phyloP scores from a whole-genome alignment of 2,113 vertebrate genomes.

The Hippocampus barbouri region DNA sequence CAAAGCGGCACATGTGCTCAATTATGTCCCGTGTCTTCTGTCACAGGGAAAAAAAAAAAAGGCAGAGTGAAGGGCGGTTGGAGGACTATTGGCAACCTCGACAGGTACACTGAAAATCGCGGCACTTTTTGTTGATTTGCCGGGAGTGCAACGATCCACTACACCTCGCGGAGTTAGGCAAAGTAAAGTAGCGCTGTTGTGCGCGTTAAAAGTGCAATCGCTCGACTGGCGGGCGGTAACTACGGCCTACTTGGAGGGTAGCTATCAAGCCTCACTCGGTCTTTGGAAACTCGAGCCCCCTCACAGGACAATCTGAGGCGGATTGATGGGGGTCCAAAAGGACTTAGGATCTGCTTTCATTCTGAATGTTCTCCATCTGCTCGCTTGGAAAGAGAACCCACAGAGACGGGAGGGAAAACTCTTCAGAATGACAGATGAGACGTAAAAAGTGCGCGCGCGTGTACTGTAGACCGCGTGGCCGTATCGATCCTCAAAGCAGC shows the following conservation, averaged over 20 bases:
- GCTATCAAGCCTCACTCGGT: constrained; percentile 11
- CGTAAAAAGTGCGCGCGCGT: constrained; percentile 32
- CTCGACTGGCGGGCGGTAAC: constrained; percentile 20
- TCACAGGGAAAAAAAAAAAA: constrained; percentile 41
- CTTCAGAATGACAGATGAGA: constrained; percentile 64
- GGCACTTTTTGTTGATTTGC: constrained; percentile 17
- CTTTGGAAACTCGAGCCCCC: constrained; percentile 40
- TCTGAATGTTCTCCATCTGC: constrained; percentile 69
- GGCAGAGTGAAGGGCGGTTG: constrained; percentile 10
- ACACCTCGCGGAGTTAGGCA: constrained; percentile 7
- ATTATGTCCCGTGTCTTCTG: constrained; percentile 48
- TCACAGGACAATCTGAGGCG: constrained; percentile 37
- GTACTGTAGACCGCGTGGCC: constrained; percentile 46
- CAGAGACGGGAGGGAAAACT: constrained; percentile 47
- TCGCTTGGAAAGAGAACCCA: constrained; percentile 54
- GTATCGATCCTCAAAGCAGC: constrained; percentile 63
- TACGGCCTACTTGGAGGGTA: constrained; percentile 11
- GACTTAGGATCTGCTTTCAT: constrained; percentile 69
- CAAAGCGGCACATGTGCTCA: constrained; percentile 45
- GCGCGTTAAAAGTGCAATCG: constrained; percentile 19
- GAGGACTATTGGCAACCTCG: constrained; percentile 18
- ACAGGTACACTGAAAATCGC: background rate
- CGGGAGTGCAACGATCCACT: constrained; percentile 18
- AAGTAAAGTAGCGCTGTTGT: background rate
- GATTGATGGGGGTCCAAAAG: constrained; percentile 65